phyloP scores from a whole-genome alignment of 2,888 invertebrate genomes.

The Xylocampa areola region DNA sequence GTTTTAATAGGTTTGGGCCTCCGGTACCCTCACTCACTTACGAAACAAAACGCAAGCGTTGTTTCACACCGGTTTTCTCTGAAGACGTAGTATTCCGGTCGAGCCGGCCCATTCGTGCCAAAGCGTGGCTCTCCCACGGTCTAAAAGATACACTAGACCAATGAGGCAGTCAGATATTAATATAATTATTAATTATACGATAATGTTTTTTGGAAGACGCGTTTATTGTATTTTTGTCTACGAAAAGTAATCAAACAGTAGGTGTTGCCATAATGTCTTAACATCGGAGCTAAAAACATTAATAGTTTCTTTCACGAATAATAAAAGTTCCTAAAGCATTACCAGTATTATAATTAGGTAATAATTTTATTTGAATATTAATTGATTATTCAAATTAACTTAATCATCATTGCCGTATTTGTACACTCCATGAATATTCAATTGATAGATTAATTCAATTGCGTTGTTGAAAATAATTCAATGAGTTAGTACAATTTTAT shows the following conservation, averaged over 20 bases:
- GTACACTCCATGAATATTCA: neutral
- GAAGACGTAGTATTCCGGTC: too few relatives aligned
- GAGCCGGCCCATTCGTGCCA: too few relatives aligned
- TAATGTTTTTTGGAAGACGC: conserved; percentile 31
- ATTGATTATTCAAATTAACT: conserved; percentile 10
- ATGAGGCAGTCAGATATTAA: conserved; percentile 40
- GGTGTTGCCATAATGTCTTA: conserved; percentile 59
- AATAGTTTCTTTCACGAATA: conserved; percentile 21
- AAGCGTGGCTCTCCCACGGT: too few relatives aligned
- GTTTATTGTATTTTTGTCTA: conserved; percentile 41
- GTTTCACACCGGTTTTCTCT: too few relatives aligned
- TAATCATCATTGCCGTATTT: conserved; percentile 1
- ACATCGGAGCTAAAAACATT: conserved; percentile 27
- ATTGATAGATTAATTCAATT: neutral
- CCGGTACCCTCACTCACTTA: too few relatives aligned
- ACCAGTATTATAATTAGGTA: conserved; percentile 16
- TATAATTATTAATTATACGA: conserved; percentile 52
- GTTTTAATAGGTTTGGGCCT: too few relatives aligned
- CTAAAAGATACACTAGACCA: too few relatives aligned
- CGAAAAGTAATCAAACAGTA: conserved; percentile 67
- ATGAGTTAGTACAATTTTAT: too few relatives aligned
- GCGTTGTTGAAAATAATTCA: neutral
- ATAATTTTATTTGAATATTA: conserved; percentile 16
- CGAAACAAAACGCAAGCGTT: too few relatives aligned
- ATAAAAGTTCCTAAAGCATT: conserved; percentile 11